Base-by-base conservation (phyloP, 2,113 vertebrate genomes). In the Mionectes macconnelli region DNA sequence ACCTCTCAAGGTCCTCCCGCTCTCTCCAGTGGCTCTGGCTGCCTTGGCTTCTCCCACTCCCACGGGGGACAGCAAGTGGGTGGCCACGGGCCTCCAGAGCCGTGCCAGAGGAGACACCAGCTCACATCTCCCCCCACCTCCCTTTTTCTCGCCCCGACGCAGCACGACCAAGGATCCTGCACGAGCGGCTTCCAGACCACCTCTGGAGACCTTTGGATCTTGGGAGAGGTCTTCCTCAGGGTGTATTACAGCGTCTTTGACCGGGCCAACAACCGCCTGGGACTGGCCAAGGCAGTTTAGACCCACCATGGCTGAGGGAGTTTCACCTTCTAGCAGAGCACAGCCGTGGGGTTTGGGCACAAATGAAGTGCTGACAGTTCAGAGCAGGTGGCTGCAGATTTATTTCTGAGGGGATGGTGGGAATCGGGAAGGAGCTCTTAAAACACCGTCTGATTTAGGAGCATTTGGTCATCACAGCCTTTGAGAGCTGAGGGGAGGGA, bases 221-320 rank as follows among this genome's bases (percentile, higher is more conserved):
- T 98, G 59, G 98, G 98, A 52, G 96, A 97, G 0, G 94, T 98
- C 37, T 98, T 98, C 90, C 95, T 98, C 66, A 81, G 95, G 49
- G 96, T 98, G 53, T 98, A 97, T 52, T 98, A 97, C 90, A 97
- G 97, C 42, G 55, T 98, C 56, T 98, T 98, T 14, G 98, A 98
- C 93, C 81, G 97, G 44, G 93, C 87, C 68, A 97, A 96, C 91
- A 98, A 98, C 85, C 80, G 66, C 0, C 11, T 98, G 9, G 98
- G 98, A 25, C 81, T 98, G 83, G 97, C 98, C 89, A 97, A 93
- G 35, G 93, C 97, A 27, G 8, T 97, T 89, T 98, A 94, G 63
- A 23, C 4, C 50, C 50, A 21, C 35, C 28, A 5, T 0, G 0
- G 1, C n/a, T 0, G 49, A 9, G 13, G 53, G 14, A 44, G 19